These are phyloP conservation scores for Smithornis capensis DNA, from an alignment of 2,113 vertebrate species.

Conservation along the genomic window DNA sequence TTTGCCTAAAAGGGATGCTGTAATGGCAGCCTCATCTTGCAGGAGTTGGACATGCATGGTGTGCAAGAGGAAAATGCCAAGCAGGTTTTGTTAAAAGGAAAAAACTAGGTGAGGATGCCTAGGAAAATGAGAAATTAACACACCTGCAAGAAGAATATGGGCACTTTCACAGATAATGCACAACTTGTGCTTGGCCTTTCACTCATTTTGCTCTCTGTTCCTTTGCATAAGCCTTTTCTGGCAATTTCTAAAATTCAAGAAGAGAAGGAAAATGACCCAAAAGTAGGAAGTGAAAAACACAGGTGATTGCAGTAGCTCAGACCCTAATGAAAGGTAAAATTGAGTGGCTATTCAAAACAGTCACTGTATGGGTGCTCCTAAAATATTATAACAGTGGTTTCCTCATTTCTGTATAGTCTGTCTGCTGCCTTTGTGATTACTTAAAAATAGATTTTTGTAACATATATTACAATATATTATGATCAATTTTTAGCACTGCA, in stretches of 20 bases:
- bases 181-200: background rate
- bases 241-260: background rate
- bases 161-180: background rate
- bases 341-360: background rate
- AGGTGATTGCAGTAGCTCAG: background rate
- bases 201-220: background rate
- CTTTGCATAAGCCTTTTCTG: background rate
- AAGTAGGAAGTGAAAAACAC: background rate
- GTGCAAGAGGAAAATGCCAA: background rate
- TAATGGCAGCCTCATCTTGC: background rate
- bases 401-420: background rate
- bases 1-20: rapidly evolving
- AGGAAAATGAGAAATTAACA: background rate
- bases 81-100: background rate
- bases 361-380: background rate
- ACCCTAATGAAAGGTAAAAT: background rate
- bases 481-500: constrained; percentile 31
- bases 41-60: background rate
- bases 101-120: background rate
- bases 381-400: background rate
- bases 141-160: background rate
- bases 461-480: background rate
- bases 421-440: background rate
- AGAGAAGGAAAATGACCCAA: background rate
- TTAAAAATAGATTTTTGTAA: constrained; percentile 24